Evolutionary conservation across 2,888 invertebrate genomes (phyloP), one percentile per base, ranked within the genome.

Genomic region (Ormia ochracea): DNA sequence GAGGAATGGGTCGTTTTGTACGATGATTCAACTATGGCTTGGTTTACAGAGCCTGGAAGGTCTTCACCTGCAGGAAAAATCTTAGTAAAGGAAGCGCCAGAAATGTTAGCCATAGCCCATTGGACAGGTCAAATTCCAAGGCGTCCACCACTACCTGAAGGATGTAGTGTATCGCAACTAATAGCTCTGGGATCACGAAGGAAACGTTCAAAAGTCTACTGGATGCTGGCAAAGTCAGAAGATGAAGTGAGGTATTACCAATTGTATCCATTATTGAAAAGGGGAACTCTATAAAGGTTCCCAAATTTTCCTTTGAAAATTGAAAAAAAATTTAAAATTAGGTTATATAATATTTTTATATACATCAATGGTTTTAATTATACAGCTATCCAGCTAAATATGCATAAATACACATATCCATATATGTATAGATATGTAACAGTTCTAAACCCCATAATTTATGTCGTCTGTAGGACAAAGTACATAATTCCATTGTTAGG

Each of bases 11-110:
- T 96, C 81, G 94, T 95, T 54, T 91, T 96, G 2, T 95, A 95
- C 89, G 94, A 95, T 84, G 96, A 96, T 89, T 95, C 95, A 10
- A 94, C 94, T n/a, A 92, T 96, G 90, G 94, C 95, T n/a, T 95
- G 95, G 94, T 96, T 93, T 88, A 94, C 95, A 89, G 90, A 90
- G 81, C 89, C 90, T 5, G 90, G 90, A 0, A 85, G 90, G 45
- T 87, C 90, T 17, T 89, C 90, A 2, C 90, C 90, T 10, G 85
- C 88, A 14, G 90, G 90, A 14, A 90, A 90, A 85, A 89, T 90
- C 26, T 91, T 94, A 81, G 93, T 96, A 81, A 94, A 94, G 87
- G 95, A 95, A 85, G 93, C 94, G 23, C 95, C 95, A 0, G 95
- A 96, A 87, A 93, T 95, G 91, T 90, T 96, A 85, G 95, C 95